Evolutionary conservation across 92 coral and sea anemone species (phyloP), one percentile per base, ranked within the genome.

Genomic region (Palythoa grandis): DNA sequence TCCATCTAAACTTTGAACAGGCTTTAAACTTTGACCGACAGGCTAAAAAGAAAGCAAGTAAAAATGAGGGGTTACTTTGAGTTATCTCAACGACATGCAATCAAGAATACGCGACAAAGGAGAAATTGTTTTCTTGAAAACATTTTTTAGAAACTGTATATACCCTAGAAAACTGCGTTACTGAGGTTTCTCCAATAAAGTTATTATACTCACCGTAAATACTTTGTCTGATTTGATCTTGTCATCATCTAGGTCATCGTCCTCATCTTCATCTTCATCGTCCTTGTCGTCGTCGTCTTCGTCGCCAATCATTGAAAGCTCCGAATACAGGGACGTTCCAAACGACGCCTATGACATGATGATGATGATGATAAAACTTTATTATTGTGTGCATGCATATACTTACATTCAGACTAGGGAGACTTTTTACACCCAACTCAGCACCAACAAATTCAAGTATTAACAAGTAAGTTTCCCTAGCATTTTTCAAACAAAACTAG

Each of bases 301-400:
- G 66, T 84, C 89, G 72, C 91, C 99, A 23, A 87, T 72, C 87
- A 91, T 85, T 14, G 94, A 96, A 11, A 96, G 82, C 65, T 96
- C 99, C 54, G 97, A 95, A 91, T 95, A 96, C 29, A 96, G 70
- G 7, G 99, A 95, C n/a, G 98, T 92, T 37, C 96, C 98, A 85
- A 94, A 66, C 10, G 98, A 94, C 40, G 98, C 91, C 98, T 94
- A 84, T 0, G 65, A 16, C n/a, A 29, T 29, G 35, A 29, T 29
- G 35, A 29, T 29, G 35, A 29, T 29, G 35, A 29, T 29, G 35
- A 29, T 29, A 29, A 29, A 0, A 29, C 35, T 29, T 29, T 29
- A 29, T 29, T 29, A 29, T 29, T 29, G 35, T 29, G 35, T 29
- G 35, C 35, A 29, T 29, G 1, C 35, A 29, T 29, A 29, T 29